Evolutionary conservation across 2,888 invertebrate genomes (phyloP).

Genomic region (Neoaliturus tenellus): DNA sequence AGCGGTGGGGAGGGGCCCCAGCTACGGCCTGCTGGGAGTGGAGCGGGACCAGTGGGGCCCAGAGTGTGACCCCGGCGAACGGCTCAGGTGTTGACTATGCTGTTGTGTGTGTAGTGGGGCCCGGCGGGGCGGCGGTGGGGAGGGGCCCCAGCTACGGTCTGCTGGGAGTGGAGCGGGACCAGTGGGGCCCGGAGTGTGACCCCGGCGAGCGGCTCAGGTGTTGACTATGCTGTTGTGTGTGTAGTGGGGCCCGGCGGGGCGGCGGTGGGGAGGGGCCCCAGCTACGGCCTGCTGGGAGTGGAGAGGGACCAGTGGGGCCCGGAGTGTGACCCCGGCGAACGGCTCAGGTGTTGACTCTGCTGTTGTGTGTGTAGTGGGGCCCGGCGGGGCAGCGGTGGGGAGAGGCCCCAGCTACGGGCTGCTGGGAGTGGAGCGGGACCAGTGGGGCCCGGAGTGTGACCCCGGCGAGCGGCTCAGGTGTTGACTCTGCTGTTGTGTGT

Average conservation of each 20-base stretch:
- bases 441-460: slow-evolving; percentile 79
- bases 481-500: slow-evolving; percentile 81
- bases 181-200: slow-evolving; percentile 79
- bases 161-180: slow-evolving; percentile 79
- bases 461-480: slow-evolving; percentile 77
- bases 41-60: slow-evolving; percentile 80
- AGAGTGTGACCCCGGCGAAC: slow-evolving; percentile 78
- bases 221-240: slow-evolving; percentile 81
- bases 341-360: slow-evolving; percentile 83
- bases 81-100: slow-evolving; percentile 83
- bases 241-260: neutral
- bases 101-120: slow-evolving; percentile 70
- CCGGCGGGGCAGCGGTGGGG: neutral
- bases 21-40: slow-evolving; percentile 73
- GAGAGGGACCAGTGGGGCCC: slow-evolving; percentile 80
- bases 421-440: slow-evolving; percentile 79
- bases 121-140: neutral
- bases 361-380: slow-evolving; percentile 70
- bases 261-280: slow-evolving; percentile 65
- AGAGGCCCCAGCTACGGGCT: slow-evolving; percentile 66
- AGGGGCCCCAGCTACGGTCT: slow-evolving; percentile 66
- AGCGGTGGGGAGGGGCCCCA: slow-evolving; percentile 66
- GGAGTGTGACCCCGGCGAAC: slow-evolving; percentile 78
- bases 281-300: slow-evolving; percentile 73
- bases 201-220: slow-evolving; percentile 77